Percentiles rank a stretch among this genome's conserved stretches.
Conservation (phyloP, 2,113 vertebrate genomes). For the Protobothrops mucrosquamatus region DNA sequence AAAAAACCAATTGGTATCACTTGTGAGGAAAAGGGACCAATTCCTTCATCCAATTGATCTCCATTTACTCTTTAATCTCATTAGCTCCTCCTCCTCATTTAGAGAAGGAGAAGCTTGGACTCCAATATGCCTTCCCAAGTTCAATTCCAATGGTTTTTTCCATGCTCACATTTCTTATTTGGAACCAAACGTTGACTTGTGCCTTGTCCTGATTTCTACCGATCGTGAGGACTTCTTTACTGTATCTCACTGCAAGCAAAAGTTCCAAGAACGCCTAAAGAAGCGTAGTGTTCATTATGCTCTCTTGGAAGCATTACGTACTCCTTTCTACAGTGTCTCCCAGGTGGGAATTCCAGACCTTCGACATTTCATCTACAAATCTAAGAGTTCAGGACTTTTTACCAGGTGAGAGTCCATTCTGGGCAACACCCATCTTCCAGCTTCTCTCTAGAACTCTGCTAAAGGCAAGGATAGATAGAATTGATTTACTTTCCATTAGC, state of each 20-base stretch:
- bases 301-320: constrained; percentile 83
- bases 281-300: constrained; percentile 79
- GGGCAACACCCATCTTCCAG: background rate
- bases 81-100: constrained; percentile 92
- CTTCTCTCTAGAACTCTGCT: background rate
- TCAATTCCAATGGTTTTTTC: constrained; percentile 92
- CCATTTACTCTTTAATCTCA: constrained; percentile 95
- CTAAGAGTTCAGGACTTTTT: constrained; percentile 95
- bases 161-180: constrained; percentile 96
- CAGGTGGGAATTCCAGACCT: constrained; percentile 93
- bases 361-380: constrained; percentile 97
- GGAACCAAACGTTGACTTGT: constrained; percentile 85
- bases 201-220: constrained; percentile 91
- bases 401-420: constrained; percentile 81
- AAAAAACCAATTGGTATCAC: constrained; percentile 85
- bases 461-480: background rate
- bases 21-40: constrained; percentile 94
- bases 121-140: constrained; percentile 95
- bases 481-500: background rate
- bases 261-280: constrained; percentile 88
- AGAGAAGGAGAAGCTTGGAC: constrained; percentile 97
- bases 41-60: constrained; percentile 95
- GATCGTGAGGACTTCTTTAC: constrained; percentile 96
- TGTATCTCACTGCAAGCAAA: constrained; percentile 88
- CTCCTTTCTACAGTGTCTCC: constrained; percentile 81